These are phyloP conservation scores for Strigamia maritima DNA, from an alignment of 2,888 invertebrate genomes.

Conservation along the genomic window DNA sequence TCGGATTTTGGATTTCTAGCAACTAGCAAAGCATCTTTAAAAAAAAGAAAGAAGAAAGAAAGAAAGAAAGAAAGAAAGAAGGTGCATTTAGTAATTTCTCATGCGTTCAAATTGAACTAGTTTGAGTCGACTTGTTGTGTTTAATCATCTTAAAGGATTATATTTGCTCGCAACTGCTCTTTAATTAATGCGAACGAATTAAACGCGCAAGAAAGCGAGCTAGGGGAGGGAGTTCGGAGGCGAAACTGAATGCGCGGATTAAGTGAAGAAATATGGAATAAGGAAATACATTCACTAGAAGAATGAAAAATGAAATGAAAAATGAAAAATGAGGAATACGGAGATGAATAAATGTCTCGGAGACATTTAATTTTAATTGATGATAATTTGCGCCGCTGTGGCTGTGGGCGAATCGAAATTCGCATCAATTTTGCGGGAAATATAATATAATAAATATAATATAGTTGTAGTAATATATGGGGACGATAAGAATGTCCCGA, in stretches of 20 bases:
- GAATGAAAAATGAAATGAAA: too few relatives aligned
- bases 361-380: too few relatives aligned
- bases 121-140: conserved; percentile 13
- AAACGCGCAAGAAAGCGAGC: not conserved
- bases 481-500: not conserved
- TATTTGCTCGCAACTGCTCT: conserved; percentile 1
- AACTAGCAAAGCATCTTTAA: not conserved
- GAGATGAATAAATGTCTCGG: too few relatives aligned
- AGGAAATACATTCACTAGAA: not conserved
- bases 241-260: not conserved
- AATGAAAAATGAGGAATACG: too few relatives aligned
- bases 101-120: conserved; percentile 18
- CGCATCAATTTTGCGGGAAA: not conserved
- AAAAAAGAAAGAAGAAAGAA: not conserved
- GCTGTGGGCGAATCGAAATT: not conserved
- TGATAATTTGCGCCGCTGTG: too few relatives aligned
- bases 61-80: too few relatives aligned
- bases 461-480: not conserved
- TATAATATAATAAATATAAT: too few relatives aligned
- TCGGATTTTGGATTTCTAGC: not conserved
- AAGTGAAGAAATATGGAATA: too few relatives aligned
- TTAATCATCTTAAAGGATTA: conserved; percentile 30
- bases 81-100: not conserved
- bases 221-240: too few relatives aligned
- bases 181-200: not conserved